A percentile compares a stretch with the other conserved stretches of the same genome.
Conservation (phyloP, 37 sponge, comb jelly and placozoan genomes). For the Ianthella basta region DNA sequence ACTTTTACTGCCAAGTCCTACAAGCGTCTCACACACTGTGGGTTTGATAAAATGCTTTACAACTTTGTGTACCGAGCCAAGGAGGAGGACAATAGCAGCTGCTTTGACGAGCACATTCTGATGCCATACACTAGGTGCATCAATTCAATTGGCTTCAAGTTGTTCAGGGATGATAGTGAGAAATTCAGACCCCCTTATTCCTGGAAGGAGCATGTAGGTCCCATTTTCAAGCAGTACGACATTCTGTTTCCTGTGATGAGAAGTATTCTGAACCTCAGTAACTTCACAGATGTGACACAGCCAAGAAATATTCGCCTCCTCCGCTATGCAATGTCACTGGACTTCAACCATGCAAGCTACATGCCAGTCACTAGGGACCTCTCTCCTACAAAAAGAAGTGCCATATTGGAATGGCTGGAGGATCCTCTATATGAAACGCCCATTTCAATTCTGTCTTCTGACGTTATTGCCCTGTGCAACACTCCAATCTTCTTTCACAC, state of each 20-base stretch:
- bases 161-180: neutral
- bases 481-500: no score
- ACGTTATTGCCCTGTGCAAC: no score
- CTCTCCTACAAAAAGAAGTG: conserved; percentile 36
- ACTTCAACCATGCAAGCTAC: conserved; percentile 37
- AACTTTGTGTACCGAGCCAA: conserved; percentile 25
- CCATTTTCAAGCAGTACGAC: conserved; percentile 58
- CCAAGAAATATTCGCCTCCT: conserved; percentile 24
- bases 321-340: neutral
- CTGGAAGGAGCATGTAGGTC: conserved; percentile 41
- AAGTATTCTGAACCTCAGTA: conserved; percentile 30
- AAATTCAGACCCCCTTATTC: conserved; percentile 2
- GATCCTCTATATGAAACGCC: no score
- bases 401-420: conserved; percentile 55
- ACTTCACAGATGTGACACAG: conserved; percentile 34
- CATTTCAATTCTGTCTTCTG: no score
- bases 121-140: no score
- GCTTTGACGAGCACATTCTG: neutral
- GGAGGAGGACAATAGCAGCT: neutral
- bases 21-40: no score
- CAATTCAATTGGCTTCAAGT: neutral
- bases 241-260: conserved; percentile 24
- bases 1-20: no score
- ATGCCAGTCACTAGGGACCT: conserved; percentile 66
- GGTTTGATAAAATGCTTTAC: neutral